phyloP scores from a whole-genome alignment of 2,888 invertebrate genomes.

The Trileptium ribeirensis region DNA sequence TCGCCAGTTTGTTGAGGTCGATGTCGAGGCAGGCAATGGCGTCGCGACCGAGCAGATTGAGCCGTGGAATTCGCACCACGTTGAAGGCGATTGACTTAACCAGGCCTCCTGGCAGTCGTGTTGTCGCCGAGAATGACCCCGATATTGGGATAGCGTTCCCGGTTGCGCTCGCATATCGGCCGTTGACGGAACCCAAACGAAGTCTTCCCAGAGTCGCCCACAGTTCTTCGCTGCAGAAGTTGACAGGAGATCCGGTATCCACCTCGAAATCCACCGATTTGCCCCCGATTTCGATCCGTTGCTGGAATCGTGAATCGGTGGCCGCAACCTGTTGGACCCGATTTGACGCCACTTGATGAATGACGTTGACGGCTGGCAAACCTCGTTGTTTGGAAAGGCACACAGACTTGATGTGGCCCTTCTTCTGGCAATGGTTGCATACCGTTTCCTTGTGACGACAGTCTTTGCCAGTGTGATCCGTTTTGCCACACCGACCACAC shows the following conservation, averaged over 20 bases:
- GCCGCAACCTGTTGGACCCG: not conserved
- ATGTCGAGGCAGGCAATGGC: not conserved
- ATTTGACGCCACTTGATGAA: not conserved
- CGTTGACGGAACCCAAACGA: not conserved
- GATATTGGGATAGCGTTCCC: not conserved
- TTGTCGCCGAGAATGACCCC: not conserved
- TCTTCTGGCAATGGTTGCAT: not conserved
- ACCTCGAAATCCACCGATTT: not conserved
- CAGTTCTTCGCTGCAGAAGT: not conserved
- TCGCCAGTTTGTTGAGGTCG: not conserved
- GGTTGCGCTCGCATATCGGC: not conserved
- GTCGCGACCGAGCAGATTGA: not conserved
- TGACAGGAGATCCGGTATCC: not conserved
- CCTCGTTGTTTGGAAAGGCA: not conserved
- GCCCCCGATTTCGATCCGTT: not conserved
- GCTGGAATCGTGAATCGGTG: not conserved
- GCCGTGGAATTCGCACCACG: not conserved
- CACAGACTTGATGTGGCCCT: not conserved
- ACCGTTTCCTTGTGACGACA: not conserved
- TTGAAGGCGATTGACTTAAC: not conserved
- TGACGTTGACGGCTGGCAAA: not conserved
- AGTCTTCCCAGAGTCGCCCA: not conserved
- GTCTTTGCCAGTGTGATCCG: not conserved
- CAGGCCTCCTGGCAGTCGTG: not conserved
- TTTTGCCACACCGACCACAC: not conserved